Base-by-base conservation (phyloP, 2,797 vertebrate species). In the Lateolabrax maculatus region DNA sequence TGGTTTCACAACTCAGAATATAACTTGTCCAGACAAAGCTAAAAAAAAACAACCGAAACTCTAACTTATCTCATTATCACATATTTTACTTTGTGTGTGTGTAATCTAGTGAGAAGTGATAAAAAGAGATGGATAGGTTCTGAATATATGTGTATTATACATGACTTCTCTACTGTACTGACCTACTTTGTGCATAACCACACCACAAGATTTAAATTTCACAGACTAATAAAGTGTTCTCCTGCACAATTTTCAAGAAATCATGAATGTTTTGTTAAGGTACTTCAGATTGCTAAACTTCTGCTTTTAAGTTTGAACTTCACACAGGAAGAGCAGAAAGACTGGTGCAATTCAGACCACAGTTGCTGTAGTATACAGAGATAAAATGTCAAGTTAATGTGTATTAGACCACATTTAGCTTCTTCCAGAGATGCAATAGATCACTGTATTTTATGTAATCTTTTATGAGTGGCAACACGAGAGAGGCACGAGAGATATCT, bases 231-330 rank as follows among this genome's bases (percentile, higher is more conserved):
- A 3, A 36, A n/a, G 12, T 18, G 2, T 2, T 16, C 12, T 18
- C 10, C 3, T 12, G 8, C 5, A 18, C 3, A 16, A 1, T 56
- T 31, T 46, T 18, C 5, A 37, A n/a, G n/a, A n/a, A n/a, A 18
- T 5, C 3, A 8, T 12, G 5, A 36, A 19, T 9, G 7, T 64
- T 56, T 25, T 19, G 0, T 15, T 66, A 1, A 5, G 57, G 55
- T 36, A 52, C 49, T 75, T 75, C 79, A 75, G 75, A 60, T 87
- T 86, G 27, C 34, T 67, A 82, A 83, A 88, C 80, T 85, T 92
- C 87, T 84, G 63, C 53, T 82, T 90, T 86, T 70, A 2, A 29
- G 2, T n/a, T 34, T 29, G 11, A 3, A 12, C 12, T 61, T 70
- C 3, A 64, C 19, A 85, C 71, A 84, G 79, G 71, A 88, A 90